These are phyloP conservation scores for Amniataba percoides DNA, from an alignment of 2,797 vertebrate species.

Conservation along the genomic window DNA sequence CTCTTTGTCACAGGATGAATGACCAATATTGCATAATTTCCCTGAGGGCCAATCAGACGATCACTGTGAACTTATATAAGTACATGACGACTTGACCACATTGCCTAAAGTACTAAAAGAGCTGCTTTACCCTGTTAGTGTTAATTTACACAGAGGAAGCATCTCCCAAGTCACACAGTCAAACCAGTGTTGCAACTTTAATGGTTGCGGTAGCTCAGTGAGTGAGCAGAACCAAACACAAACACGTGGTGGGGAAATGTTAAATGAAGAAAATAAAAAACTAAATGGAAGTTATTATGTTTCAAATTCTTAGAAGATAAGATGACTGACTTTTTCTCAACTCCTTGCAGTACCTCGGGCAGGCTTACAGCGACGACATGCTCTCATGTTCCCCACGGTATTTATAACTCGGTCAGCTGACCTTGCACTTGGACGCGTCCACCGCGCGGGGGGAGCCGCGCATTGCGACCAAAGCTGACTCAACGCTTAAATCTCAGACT, in stretches of 20 bases:
- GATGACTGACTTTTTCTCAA: conserved; percentile 11
- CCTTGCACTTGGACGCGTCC: conserved; percentile 74
- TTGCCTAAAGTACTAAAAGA: too few species aligned
- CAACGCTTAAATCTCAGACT: rapidly evolving
- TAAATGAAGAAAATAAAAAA: background rate
- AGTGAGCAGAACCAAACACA: background rate
- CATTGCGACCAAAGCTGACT: rapidly evolving
- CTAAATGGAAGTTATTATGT: too few species aligned
- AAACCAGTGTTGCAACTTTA: background rate
- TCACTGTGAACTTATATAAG: background rate
- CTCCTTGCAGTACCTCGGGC: background rate
- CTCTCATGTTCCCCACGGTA: conserved; percentile 72
- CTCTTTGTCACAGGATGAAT: background rate
- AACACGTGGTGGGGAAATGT: background rate
- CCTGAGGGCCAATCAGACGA: background rate
- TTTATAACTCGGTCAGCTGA: conserved; percentile 84
- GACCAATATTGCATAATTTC: background rate
- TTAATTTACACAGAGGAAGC: background rate
- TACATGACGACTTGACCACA: too few species aligned
- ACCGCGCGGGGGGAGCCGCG: conserved; percentile 23
- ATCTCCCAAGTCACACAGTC: background rate
- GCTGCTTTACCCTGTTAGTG: background rate
- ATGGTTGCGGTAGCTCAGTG: too few species aligned
- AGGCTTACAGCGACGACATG: conserved; percentile 50
- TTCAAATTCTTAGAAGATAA: background rate